Conservation (phyloP, 2,888 invertebrate genomes). For the Mamestra brassicae region DNA sequence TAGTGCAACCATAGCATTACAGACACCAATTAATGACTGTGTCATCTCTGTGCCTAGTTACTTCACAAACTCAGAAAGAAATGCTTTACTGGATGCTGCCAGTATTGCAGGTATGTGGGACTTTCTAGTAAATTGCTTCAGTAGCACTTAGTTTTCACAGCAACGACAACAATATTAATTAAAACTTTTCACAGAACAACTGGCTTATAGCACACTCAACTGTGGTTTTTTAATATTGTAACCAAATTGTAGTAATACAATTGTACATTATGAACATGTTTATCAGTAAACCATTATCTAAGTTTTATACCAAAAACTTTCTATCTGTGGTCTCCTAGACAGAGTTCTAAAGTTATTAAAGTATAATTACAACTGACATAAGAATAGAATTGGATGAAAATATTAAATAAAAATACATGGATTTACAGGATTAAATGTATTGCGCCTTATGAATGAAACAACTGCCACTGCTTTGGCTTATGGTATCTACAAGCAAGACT, state of each 20-base stretch:
- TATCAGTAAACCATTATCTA: conserved; percentile 20
- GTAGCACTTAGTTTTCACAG: conserved; percentile 1
- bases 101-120: conserved; percentile 93
- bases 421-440: conserved; percentile 94
- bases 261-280: background rate
- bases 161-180: background rate
- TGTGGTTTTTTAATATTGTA: background rate
- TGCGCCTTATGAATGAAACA: conserved; percentile 99
- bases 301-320: conserved; percentile 13
- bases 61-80: conserved; percentile 98
- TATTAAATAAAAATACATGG: background rate
- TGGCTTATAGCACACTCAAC: background rate
- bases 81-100: conserved; percentile 97
- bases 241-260: conserved; percentile 15
- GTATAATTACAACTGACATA: background rate
- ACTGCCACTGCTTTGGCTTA: conserved; percentile 99
- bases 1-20: conserved; percentile 95
- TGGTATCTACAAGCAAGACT: conserved; percentile 99
- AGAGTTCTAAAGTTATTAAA: background rate
- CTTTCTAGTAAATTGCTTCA: conserved; percentile 4
- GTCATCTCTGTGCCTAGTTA: conserved; percentile 98
- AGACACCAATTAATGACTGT: conserved; percentile 98
- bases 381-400: background rate
- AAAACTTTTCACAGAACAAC: background rate
- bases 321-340: conserved; percentile 6